phyloP scores from a whole-genome alignment of 1,140 invertebrate species.

The Calycopis cecrops region DNA sequence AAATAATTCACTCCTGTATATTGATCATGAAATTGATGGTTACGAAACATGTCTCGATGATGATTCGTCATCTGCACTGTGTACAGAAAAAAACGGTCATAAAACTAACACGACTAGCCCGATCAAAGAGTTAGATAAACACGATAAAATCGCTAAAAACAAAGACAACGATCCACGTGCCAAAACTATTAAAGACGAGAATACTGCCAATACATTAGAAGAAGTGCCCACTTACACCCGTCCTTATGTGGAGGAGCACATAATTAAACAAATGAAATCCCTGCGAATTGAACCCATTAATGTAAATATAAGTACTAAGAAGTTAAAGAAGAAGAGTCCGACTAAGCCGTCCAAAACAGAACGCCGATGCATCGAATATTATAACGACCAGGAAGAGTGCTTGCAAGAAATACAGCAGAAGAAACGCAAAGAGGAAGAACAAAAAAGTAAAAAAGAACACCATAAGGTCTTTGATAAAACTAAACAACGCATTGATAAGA shows the following conservation, averaged over 20 bases:
- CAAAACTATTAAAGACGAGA: slow-evolving; percentile 53
- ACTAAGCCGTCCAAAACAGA: slow-evolving; percentile 56
- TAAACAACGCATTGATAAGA: slow-evolving; percentile 53
- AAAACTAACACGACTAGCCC: slow-evolving; percentile 57
- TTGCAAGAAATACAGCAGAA: slow-evolving; percentile 65
- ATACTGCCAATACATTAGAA: slow-evolving; percentile 37
- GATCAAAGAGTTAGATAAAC: slow-evolving; percentile 65
- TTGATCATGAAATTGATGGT: slow-evolving; percentile 71
- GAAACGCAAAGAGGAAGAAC: slow-evolving; percentile 61
- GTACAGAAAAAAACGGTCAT: slow-evolving; percentile 54
- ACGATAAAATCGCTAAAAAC: slow-evolving; percentile 56
- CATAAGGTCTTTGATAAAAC: too few relatives aligned
- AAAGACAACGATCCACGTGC: slow-evolving; percentile 58
- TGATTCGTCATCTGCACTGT: slow-evolving; percentile 59
- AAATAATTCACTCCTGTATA: slow-evolving; percentile 53
- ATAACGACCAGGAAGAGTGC: slow-evolving; percentile 73
- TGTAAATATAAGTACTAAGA: slow-evolving; percentile 52
- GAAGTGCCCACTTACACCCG: slow-evolving; percentile 45
- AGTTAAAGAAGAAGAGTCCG: slow-evolving; percentile 51
- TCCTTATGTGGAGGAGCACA: slow-evolving; percentile 62
- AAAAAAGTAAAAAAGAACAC: slow-evolving; percentile 37
- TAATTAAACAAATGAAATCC: slow-evolving; percentile 69
- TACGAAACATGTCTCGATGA: slow-evolving; percentile 73
- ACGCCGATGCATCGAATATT: slow-evolving; percentile 65
- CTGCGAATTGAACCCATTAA: slow-evolving; percentile 61